These are phyloP conservation scores for Sminthurinus aureus DNA, from an alignment of 2,888 invertebrate genomes.

Conservation along the genomic window DNA sequence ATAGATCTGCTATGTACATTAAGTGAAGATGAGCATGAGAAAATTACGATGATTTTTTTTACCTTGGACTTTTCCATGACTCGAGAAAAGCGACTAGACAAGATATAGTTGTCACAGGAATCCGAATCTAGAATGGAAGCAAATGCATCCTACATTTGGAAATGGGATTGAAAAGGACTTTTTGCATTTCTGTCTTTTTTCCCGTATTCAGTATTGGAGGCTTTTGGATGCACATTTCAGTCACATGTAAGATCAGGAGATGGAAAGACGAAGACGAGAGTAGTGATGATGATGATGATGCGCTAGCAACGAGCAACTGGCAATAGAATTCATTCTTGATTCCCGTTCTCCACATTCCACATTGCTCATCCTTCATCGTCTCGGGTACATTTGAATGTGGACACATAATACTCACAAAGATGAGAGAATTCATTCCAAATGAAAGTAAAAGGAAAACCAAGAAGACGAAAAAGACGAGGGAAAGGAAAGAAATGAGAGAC, in stretches of 20 bases:
- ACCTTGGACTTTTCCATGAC: neutral
- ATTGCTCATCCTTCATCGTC: too few species aligned
- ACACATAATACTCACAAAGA: neutral
- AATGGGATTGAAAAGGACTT: neutral
- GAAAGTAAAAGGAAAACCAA: too few species aligned
- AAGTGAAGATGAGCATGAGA: conserved; percentile 8
- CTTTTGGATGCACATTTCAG: conserved; percentile 29
- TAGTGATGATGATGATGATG: too few species aligned
- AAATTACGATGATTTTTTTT: conserved; percentile 30
- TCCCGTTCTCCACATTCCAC: neutral
- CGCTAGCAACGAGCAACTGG: too few species aligned
- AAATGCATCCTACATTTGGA: neutral
- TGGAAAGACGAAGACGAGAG: neutral
- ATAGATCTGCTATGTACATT: too few species aligned
- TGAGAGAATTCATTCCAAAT: too few species aligned
- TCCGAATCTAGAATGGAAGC: neutral
- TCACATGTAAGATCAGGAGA: neutral
- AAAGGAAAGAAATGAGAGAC: too few species aligned
- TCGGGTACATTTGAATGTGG: neutral
- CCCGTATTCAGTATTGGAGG: neutral
- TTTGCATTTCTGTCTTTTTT: neutral
- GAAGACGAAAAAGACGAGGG: too few species aligned
- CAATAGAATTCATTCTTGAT: neutral
- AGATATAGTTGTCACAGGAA: neutral
- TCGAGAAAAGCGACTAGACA: neutral